Evolutionary conservation across 2,888 invertebrate genomes (phyloP), one percentile per base, ranked within the genome.

Genomic region (Trichopria drosophilae): DNA sequence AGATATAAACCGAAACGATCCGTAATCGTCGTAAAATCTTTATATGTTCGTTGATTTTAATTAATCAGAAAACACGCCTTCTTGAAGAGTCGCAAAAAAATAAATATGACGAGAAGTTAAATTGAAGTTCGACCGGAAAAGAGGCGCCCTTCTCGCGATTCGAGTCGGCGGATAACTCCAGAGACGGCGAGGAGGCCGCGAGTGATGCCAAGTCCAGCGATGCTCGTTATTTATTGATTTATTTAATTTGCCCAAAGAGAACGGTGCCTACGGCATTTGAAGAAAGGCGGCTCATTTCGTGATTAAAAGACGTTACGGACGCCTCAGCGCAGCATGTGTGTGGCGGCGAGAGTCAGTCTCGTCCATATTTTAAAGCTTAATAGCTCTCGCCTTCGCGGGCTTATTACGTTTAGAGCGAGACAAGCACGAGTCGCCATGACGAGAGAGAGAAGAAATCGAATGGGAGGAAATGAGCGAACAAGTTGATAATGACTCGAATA

Each of bases 211-310:
- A 42, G 44, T 15, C 28, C 42, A 61, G 63, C 59, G 66, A 65
- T 66, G 61, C 70, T 68, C 68, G 66, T 72, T 72, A 72, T 72
- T 72, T 69, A 73, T 73, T 70, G 68, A 73, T 74, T 72, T 69
- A 68, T 69, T 70, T 69, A 69, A 72, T 72, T 72, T 65, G 65
- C 67, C 67, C 65, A 67, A 67, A 67, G 65, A 62, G 64, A 64
- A 57, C 65, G 67, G 59, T 53, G 62, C 65, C 61, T 54, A 48
- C 55, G 59, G 53, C 64, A 61, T 64, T 66, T 67, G 65, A 65
- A 67, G 64, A 63, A 65, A 64, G 69, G 66, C 69, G 69, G 68
- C 65, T 67, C 66, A 62, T 68, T 66, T 69, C 72, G 72, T 72
- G 73, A 74, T 72, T 71, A 69, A 72, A 69, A 69, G 69, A 69